Percentiles rank a stretch among this genome's conserved stretches.
Evolutionary conservation across 2,888 invertebrate species (phyloP).

Genomic region (Lochmaea crataegi): DNA sequence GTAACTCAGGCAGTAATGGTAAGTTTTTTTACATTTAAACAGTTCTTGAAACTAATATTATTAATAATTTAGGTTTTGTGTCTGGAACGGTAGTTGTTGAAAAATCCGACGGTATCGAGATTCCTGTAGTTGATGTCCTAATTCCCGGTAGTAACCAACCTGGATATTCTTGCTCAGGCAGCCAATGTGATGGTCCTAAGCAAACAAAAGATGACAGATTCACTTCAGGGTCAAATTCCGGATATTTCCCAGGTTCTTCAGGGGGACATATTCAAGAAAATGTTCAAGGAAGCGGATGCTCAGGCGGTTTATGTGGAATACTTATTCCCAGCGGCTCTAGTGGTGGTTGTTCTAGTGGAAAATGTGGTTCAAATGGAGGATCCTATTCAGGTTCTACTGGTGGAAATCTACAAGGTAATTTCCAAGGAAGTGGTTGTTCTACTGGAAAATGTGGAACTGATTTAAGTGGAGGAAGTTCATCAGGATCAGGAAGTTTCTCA

Average conservation of each 20-base stretch:
- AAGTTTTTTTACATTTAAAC: background rate
- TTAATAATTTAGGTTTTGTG: slow-evolving; percentile 26
- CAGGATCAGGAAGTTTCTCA: background rate
- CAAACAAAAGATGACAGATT: background rate
- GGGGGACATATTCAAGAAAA: background rate
- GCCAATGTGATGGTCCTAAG: background rate
- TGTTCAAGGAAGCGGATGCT: slow-evolving; percentile 5
- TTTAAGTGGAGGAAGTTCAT: background rate
- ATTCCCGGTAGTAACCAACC: slow-evolving; percentile 14
- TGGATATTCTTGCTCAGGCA: slow-evolving; percentile 6
- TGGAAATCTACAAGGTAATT: background rate
- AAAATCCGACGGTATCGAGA: slow-evolving; percentile 36
- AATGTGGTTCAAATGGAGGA: background rate
- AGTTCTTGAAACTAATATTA: background rate
- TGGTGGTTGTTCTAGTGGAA: background rate
- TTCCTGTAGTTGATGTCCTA: slow-evolving; percentile 16
- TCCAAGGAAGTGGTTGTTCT: background rate
- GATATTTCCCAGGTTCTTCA: slow-evolving; percentile 6
- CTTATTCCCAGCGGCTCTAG: background rate
- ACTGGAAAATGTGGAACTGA: slow-evolving; percentile 18
- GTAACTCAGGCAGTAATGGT: background rate
- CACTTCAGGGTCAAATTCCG: slow-evolving; percentile 4
- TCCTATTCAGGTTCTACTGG: background rate
- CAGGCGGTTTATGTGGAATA: background rate
- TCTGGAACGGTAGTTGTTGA: slow-evolving; percentile 41